Conservation (phyloP, 2,113 vertebrate genomes). For the Oophaga pumilio region DNA sequence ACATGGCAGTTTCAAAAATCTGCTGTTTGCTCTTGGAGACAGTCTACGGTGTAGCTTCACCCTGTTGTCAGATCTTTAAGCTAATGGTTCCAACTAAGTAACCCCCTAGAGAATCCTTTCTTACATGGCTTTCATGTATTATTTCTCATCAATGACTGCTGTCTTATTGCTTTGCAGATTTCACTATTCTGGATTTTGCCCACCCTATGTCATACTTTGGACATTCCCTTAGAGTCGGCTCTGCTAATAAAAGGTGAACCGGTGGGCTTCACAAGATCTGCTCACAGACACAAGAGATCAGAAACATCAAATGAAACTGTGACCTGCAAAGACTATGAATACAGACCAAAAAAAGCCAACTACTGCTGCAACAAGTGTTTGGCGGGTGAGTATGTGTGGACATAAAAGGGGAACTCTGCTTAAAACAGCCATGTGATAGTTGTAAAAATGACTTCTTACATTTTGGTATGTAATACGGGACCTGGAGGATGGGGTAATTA, state of each 20-base stretch:
- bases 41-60: neutral
- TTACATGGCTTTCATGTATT: neutral
- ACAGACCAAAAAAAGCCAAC: neutral
- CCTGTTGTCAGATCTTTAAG: neutral
- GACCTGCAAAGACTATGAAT: constrained; percentile 13
- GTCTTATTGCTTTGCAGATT: constrained; percentile 1
- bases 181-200: neutral
- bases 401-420: neutral
- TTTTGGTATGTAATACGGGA: neutral
- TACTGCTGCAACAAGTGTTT: constrained; percentile 52
- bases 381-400: neutral
- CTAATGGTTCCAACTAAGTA: neutral
- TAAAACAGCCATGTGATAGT: neutral
- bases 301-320: neutral
- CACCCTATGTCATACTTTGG: neutral
- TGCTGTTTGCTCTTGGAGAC: neutral
- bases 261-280: neutral
- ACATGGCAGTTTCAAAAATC: neutral
- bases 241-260: neutral
- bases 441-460: neutral
- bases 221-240: constrained; percentile 19
- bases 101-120: neutral
- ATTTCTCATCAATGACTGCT: neutral
- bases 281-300: neutral
- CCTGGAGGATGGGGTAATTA: no score